Evolutionary conservation across 1,140 invertebrate species (phyloP), one percentile per base, ranked within the genome.

Genomic region (Ceratosolen solmsi): DNA sequence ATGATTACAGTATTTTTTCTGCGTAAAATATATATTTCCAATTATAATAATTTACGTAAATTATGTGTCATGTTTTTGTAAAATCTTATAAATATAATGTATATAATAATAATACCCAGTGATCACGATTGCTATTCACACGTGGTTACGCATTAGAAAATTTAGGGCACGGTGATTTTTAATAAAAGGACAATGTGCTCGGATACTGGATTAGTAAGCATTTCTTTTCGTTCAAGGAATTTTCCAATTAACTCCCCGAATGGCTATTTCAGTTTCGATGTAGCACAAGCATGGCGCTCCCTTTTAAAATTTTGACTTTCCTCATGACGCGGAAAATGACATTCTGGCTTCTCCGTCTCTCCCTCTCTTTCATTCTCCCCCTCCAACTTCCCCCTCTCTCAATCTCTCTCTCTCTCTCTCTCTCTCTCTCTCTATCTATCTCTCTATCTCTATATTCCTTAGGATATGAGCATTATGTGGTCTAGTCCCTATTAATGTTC

Each of bases 401-500:
- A 63, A 1, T 56, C 78, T 80, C 80, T 83, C 79, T 73, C 84
- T 84, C 83, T 83, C 7, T 63, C 56, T 36, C 41, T 46, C 41
- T 46, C 41, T 46, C 41, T 46, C 41, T 46, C 41, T 60, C 25
- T 30, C 20, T 54, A 4, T 54, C 51, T 17, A 2, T 54, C 51
- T 17, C 20, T 54, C 51, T 54, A n/a, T 60, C 3, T 68, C 38
- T 33, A 68, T 54, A 54, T 54, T 22, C 2, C 11, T 22, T 11
- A 30, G 25, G 36, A n/a, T 36, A 65, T 63, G 36, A 27, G 25
- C 36, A 68, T 80, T 75, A 75, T 20, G 41, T 15, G 79, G 81
- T 84, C 84, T 82, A 80, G 84, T 85, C 83, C 79, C 36, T 83
- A 84, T 84, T 86, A 87, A 83, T 74, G 84, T 79, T 77, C 25